Evolutionary conservation across 2,888 invertebrate genomes (phyloP).

Genomic region (Marronus borbonicus): DNA sequence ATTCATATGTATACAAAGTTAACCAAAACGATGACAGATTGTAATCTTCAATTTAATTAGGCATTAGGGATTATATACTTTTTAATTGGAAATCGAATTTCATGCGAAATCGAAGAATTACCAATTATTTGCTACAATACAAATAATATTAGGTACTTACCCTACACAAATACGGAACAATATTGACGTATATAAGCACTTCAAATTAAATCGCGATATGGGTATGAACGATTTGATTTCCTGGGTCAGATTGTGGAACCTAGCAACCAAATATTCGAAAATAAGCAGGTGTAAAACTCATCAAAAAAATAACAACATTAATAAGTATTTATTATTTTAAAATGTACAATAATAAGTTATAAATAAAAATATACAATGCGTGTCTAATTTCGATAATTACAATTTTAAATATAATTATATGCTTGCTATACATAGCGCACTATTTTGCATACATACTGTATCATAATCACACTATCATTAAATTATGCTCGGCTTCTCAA

Average conservation of each 20-base stretch:
- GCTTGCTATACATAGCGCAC: not conserved
- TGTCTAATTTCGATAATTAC: constrained; percentile 19
- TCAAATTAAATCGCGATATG: not conserved
- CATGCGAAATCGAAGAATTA: no score
- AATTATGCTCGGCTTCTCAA: not conserved
- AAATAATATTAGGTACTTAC: not conserved
- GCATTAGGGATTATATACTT: no score
- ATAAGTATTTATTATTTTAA: constrained; percentile 40
- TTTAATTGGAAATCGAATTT: no score
- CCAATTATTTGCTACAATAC: no score
- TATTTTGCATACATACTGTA: constrained; percentile 12
- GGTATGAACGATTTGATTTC: not conserved
- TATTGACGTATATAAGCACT: not conserved
- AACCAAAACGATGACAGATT: no score
- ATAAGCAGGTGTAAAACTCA: no score
- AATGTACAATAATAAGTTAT: constrained; percentile 46
- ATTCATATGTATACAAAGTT: no score
- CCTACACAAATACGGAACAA: not conserved
- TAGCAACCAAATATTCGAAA: not conserved
- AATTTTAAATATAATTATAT: constrained; percentile 1
- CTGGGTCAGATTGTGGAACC: not conserved
- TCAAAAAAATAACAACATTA: constrained; percentile 21
- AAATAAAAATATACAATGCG: constrained; percentile 44
- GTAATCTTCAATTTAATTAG: no score
- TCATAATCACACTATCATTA: constrained; percentile 17